These are phyloP conservation scores for Pogonus chalceus DNA, from an alignment of 1,140 invertebrate genomes.

Conservation along the genomic window DNA sequence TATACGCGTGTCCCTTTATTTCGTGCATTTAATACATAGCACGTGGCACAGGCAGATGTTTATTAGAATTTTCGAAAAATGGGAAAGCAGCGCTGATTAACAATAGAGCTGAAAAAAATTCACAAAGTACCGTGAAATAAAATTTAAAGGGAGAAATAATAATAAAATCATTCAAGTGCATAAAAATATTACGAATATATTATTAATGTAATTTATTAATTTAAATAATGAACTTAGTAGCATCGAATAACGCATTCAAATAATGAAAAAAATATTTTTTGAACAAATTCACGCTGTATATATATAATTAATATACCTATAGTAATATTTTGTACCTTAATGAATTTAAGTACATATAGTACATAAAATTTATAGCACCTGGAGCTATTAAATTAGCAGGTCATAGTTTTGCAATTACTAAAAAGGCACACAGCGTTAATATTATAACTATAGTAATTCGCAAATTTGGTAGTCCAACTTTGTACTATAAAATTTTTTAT, in stretches of 20 bases:
- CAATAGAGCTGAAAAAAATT: no score
- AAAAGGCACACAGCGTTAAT: constrained; percentile 35
- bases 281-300: background rate
- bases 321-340: background rate
- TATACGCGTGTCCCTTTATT: no score
- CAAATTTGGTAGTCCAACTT: constrained; percentile 33
- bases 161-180: background rate
- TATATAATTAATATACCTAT: background rate
- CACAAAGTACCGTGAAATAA: no score
- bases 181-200: background rate
- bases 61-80: no score
- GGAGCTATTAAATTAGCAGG: constrained; percentile 27
- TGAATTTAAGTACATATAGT: background rate
- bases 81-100: no score
- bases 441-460: constrained; percentile 36
- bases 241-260: background rate
- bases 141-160: no score
- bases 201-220: constrained; percentile 12
- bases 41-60: no score
- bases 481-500: constrained; percentile 31
- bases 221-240: constrained; percentile 7
- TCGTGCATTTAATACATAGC: no score
- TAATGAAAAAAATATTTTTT: background rate
- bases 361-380: background rate
- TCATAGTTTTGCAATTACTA: constrained; percentile 35